A percentile compares a stretch with the other conserved stretches of the same genome.
Evolutionary conservation across 2,113 vertebrate species (phyloP).

Genomic region (Podiceps cristatus): DNA sequence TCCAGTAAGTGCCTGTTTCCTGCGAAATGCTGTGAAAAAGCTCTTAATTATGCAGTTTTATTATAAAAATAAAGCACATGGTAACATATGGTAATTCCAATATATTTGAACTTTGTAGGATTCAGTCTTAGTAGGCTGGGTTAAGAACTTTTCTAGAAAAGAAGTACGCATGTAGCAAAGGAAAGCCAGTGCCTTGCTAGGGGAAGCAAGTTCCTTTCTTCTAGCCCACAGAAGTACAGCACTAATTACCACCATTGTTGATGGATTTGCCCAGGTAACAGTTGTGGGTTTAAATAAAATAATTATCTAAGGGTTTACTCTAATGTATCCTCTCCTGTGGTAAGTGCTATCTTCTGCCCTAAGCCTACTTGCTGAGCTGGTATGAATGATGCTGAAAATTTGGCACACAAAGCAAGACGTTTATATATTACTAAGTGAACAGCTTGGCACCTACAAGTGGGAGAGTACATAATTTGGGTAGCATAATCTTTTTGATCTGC

Average conservation of each 20-base stretch:
- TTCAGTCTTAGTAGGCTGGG: not conserved
- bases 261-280: not conserved
- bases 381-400: not conserved
- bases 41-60: not conserved
- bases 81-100: not conserved
- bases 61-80: not conserved
- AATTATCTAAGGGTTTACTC: not conserved
- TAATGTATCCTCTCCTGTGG: not conserved
- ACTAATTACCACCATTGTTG: not conserved
- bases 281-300: constrained; percentile 10
- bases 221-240: not conserved
- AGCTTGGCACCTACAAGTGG: constrained; percentile 37
- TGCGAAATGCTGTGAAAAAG: not conserved
- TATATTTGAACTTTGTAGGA: not conserved
- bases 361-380: not conserved
- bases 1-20: not conserved
- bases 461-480: constrained; percentile 28
- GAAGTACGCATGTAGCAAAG: not conserved
- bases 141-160: not conserved
- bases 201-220: not conserved
- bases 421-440: not conserved
- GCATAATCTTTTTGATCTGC: constrained; percentile 2
- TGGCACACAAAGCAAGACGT: not conserved
- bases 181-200: not conserved
- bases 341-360: not conserved